Base-by-base conservation (phyloP, 2,888 invertebrate genomes). In the Parochlus steinenii region DNA sequence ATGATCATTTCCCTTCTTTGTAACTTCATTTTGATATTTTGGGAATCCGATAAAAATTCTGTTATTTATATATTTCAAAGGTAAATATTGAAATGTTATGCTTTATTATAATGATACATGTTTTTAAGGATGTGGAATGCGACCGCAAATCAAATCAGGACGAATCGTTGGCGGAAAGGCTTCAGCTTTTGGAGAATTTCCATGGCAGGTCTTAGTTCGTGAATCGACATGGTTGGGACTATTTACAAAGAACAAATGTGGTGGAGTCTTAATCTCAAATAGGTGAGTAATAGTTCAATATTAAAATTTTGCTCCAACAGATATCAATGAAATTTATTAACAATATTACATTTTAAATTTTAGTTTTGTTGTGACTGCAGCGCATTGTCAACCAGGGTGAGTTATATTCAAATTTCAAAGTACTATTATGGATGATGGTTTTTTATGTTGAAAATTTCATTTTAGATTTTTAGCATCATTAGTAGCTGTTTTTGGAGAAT, bases 221-320 rank as follows among this genome's bases (percentile, higher is more conserved):
- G 90, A 90, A 58, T 82, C 87, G 2, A 89, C 89, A 0, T 90
- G 89, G 89, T 63, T 90, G 27, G 90, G 90, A 0, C 69, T 90
- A 14, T 87, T 90, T 58, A 87, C 87, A 31, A 90, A 90, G 58
- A 90, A 90, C 60, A 90, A 90, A 58, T 92, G 90, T 51, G 90
- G 90, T 2, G 90, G 90, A 3, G 90, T 92, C 0, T 68, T 92
- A n/a, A 85, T 90, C 47, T 81, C 83, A 22, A 77, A 69, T 47
- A 71, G 73, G 54, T 89, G 76, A 51, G 87, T 90, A 4, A 75
- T 89, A 39, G 90, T 90, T 24, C 30, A 29, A 24, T 29, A 30
- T 36, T 14, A 20, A 19, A 18, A 30, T 8, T 11, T 10, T 28
- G 28, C 10, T 15, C n/a, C n/a, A n/a, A n/a, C n/a, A n/a, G n/a